Evolutionary conservation across 2,888 invertebrate species (phyloP).

Genomic region (Mesodorylaimus sp.): DNA sequence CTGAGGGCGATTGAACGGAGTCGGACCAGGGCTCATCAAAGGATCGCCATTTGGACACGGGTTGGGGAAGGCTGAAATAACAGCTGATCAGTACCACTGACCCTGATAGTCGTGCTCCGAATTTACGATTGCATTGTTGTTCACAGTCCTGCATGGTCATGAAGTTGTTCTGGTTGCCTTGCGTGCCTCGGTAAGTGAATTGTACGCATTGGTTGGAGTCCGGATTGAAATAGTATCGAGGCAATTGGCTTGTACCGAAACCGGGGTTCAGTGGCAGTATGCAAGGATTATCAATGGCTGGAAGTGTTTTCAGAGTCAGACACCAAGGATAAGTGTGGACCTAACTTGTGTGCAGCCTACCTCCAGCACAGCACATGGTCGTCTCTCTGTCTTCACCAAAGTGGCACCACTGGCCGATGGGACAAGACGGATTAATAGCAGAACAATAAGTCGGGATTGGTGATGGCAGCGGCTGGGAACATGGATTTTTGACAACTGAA

Average conservation of each 20-base stretch:
- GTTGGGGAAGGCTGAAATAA: background rate
- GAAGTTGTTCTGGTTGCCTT: slow-evolving; percentile 16
- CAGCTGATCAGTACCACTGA: too few relatives aligned
- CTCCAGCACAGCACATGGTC: slow-evolving; percentile 21
- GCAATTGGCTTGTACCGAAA: background rate
- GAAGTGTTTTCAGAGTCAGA: too few relatives aligned
- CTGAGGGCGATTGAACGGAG: background rate
- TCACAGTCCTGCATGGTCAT: slow-evolving; percentile 14
- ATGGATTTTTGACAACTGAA: slow-evolving; percentile 21
- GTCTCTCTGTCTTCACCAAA: slow-evolving; percentile 20
- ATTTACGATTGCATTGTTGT: too few relatives aligned
- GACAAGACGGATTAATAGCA: slow-evolving; percentile 7
- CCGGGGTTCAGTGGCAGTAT: background rate
- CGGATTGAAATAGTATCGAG: slow-evolving; percentile 3
- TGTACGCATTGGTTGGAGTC: background rate
- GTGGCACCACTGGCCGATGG: slow-evolving; percentile 24
- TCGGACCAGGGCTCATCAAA: too few relatives aligned
- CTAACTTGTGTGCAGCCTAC: too few relatives aligned
- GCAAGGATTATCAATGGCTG: too few relatives aligned
- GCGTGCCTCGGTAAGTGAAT: slow-evolving; percentile 8
- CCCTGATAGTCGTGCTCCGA: too few relatives aligned
- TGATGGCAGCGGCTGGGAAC: slow-evolving; percentile 13
- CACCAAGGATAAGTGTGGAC: too few relatives aligned
- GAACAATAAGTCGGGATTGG: slow-evolving; percentile 4
- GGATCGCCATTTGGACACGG: background rate